Conservation (phyloP, 2,113 vertebrate species). For the Sorex araneus region DNA sequence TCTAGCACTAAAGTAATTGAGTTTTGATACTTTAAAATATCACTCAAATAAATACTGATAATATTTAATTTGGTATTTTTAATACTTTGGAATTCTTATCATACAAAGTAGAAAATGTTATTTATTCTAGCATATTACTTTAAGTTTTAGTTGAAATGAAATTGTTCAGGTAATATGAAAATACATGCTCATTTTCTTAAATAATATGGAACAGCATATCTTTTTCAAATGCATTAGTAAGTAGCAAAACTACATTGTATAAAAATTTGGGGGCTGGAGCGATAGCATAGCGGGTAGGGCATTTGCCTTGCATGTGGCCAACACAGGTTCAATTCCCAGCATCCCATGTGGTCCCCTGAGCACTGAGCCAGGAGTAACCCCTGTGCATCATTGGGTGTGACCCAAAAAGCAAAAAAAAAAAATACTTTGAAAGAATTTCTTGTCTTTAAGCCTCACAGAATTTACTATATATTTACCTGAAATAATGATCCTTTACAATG, state of each 20-base stretch:
- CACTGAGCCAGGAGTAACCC: too few species aligned
- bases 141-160: background rate
- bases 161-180: background rate
- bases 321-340: too few species aligned
- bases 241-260: background rate
- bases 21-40: conserved; percentile 17
- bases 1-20: conserved; percentile 17
- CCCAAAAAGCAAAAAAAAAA: too few species aligned
- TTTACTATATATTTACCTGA: conserved; percentile 1
- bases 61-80: background rate
- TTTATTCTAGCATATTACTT: conserved; percentile 14
- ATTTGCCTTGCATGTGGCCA: too few species aligned
- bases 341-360: too few species aligned
- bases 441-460: background rate
- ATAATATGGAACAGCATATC: background rate
- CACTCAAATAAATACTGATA: background rate
- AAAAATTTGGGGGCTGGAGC: too few species aligned
- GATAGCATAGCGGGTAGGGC: too few species aligned
- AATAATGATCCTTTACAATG: background rate
- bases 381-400: too few species aligned
- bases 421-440: background rate
- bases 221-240: background rate
- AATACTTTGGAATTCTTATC: background rate
- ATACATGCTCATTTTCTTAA: background rate
- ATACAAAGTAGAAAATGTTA: background rate